Evolutionary conservation across 2,888 invertebrate genomes (phyloP), one percentile per base, ranked within the genome.

Genomic region (Dione juno): DNA sequence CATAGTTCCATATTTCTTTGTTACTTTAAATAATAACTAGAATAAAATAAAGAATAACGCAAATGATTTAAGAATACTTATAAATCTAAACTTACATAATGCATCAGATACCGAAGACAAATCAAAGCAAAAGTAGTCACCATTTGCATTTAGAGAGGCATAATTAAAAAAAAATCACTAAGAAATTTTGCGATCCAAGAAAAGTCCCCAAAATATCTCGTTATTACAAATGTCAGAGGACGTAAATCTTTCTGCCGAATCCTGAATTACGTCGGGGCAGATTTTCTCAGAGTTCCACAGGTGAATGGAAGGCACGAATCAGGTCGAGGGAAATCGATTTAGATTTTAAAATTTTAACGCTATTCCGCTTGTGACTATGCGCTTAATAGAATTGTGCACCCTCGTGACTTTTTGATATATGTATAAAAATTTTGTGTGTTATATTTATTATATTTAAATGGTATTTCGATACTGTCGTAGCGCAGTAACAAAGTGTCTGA

Each of bases 261-360:
- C 65, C 54, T 72, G 70, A 72, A 73, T 74, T 74, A 73, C 74
- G 71, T 67, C 69, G 71, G 61, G 65, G 71, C 72, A 70, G 68
- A 68, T 74, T 74, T 70, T 69, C 69, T 71, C 69, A 19, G 66
- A 73, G 70, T 70, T 74, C 76, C 69, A 75, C 81, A 81, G 79
- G 82, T 82, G 80, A 80, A 77, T 76, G 74, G 76, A 76, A 74
- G 77, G 78, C 77, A 78, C 78, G 80, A 84, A 83, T 81, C 81
- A 80, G 84, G 85, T 82, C 84, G 82, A 77, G 80, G 79, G 74
- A 78, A 83, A 83, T 84, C 85, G 82, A 84, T 84, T 79, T 76
- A 74, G 75, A 80, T 77, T 82, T 81, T 82, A 78, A 82, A 82
- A 81, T 77, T 80, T 80, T 76, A 77, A 79, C 80, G 74, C 74